Evolutionary conservation across 2,113 vertebrate species (phyloP).

Genomic region (Cebidichthys violaceus): DNA sequence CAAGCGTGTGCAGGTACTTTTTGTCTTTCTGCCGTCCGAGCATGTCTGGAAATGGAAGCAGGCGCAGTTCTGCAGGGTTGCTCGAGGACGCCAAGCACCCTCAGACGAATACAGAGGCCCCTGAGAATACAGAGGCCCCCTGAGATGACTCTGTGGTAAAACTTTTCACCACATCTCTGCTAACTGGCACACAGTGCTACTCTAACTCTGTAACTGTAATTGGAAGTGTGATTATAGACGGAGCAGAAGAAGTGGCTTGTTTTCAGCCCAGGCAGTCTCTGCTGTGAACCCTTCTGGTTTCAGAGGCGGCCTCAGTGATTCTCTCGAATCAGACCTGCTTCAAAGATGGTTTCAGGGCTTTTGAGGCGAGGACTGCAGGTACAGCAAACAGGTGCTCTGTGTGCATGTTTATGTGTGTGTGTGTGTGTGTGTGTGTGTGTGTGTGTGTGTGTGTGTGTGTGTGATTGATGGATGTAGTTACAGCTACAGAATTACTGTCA

Average conservation of each 20-base stretch:
- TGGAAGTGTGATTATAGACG: neutral
- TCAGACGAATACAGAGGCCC: slow-evolving; percentile 16
- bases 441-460: slow-evolving; percentile 1
- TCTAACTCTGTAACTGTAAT: neutral
- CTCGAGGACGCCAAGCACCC: slow-evolving; percentile 28
- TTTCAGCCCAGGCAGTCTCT: neutral
- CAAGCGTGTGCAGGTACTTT: slow-evolving; percentile 28
- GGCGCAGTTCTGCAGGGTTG: slow-evolving; percentile 2
- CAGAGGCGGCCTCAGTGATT: slow-evolving; percentile 17
- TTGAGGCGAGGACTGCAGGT: neutral
- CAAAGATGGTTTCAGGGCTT: slow-evolving; percentile 15
- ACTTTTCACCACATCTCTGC: neutral
- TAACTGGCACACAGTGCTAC: neutral
- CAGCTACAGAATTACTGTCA: slow-evolving; percentile 34
- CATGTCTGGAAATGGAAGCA: slow-evolving; percentile 39
- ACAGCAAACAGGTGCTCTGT: slow-evolving; percentile 21
- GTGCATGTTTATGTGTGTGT: neutral
- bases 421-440: slow-evolving; percentile 2
- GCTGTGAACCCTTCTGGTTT: neutral
- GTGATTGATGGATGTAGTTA: slow-evolving; percentile 24
- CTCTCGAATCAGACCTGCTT: neutral
- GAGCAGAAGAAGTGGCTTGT: neutral
- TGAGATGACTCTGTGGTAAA: slow-evolving; percentile 9
- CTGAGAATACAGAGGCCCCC: slow-evolving; percentile 13
- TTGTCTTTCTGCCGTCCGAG: slow-evolving; percentile 17